Evolutionary conservation across 2,888 invertebrate genomes (phyloP).

Genomic region (Lottia scabra): DNA sequence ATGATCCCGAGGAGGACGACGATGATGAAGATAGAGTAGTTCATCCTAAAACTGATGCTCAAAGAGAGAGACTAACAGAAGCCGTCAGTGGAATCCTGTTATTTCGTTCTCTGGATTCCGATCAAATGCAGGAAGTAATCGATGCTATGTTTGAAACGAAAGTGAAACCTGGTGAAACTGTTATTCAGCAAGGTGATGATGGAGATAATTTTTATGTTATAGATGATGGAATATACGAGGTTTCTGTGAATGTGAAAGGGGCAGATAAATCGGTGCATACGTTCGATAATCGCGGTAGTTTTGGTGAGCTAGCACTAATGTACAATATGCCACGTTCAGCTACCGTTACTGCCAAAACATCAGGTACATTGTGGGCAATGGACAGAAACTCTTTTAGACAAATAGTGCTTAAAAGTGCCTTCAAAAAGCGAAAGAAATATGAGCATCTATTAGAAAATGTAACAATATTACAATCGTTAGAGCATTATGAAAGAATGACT

Average conservation of each 20-base stretch:
- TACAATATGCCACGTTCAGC: constrained; percentile 70
- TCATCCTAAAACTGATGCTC: constrained; percentile 67
- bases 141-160: constrained; percentile 69
- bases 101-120: constrained; percentile 65
- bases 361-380: constrained; percentile 69
- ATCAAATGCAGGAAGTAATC: constrained; percentile 68
- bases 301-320: constrained; percentile 69
- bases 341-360: constrained; percentile 61
- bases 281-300: constrained; percentile 67
- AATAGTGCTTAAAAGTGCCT: constrained; percentile 68
- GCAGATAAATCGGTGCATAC: constrained; percentile 63
- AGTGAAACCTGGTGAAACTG: constrained; percentile 64
- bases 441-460: constrained; percentile 65
- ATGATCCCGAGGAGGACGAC: constrained; percentile 66
- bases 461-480: constrained; percentile 64
- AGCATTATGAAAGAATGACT: constrained; percentile 67
- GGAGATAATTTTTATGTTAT: constrained; percentile 70
- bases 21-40: constrained; percentile 61
- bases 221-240: constrained; percentile 67
- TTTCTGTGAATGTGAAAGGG: constrained; percentile 57
- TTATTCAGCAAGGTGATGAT: constrained; percentile 68
- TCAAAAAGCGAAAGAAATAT: constrained; percentile 68
- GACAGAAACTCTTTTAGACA: constrained; percentile 67
- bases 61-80: constrained; percentile 63
- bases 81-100: constrained; percentile 65